Conservation (phyloP, 2,797 vertebrate species). For the Microtus obscurus region DNA sequence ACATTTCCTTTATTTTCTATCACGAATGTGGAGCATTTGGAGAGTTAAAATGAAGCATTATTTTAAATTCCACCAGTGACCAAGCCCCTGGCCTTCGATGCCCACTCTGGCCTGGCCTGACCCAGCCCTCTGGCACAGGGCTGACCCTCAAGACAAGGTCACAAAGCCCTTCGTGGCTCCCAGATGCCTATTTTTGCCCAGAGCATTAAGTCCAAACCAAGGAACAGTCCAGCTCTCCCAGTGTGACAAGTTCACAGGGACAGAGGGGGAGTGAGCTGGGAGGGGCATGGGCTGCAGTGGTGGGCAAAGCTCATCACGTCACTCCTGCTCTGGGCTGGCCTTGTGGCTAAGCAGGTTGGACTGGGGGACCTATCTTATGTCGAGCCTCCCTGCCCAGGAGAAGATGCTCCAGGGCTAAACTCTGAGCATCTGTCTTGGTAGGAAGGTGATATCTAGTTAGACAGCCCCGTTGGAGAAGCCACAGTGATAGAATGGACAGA, state of each 20-base stretch:
- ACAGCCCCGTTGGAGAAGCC: neutral
- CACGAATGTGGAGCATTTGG: neutral
- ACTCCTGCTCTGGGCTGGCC: neutral
- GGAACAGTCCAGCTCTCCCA: slow-evolving; percentile 36
- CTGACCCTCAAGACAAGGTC: slow-evolving; percentile 69
- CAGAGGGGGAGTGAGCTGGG: neutral
- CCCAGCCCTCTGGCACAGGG: neutral
- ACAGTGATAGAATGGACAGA: neutral
- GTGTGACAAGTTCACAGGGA: neutral
- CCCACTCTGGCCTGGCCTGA: neutral
- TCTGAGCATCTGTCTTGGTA: neutral
- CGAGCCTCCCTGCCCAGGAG: neutral
- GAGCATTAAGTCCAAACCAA: slow-evolving; percentile 63
- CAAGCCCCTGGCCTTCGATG: neutral
- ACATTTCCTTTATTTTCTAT: neutral
- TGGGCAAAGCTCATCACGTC: too few relatives aligned
- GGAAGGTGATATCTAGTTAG: neutral
- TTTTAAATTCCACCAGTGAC: neutral
- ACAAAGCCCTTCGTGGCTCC: slow-evolving; percentile 49
- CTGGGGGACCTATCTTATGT: neutral
- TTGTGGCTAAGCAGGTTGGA: neutral
- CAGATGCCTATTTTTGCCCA: slow-evolving; percentile 73
- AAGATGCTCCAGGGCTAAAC: neutral
- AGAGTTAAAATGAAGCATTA: neutral
- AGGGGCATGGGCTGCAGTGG: neutral